These are phyloP conservation scores for Watsonalla binaria DNA, from an alignment of 2,888 invertebrate species.

Conservation along the genomic window DNA sequence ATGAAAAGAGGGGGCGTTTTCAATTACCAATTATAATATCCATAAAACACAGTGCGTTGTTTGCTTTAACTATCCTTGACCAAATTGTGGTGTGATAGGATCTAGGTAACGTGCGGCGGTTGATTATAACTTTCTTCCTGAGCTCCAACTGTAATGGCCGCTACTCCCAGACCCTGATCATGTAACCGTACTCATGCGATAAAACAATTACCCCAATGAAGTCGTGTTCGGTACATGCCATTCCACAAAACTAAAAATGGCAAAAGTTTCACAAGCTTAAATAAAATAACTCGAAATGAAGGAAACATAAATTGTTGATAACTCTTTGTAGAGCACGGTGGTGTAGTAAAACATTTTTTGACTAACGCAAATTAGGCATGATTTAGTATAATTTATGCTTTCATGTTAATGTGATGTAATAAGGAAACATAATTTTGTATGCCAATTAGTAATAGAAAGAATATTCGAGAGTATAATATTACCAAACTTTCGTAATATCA, in stretches of 20 bases:
- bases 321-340: neutral
- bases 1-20: conserved; percentile 29
- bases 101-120: conserved; percentile 60
- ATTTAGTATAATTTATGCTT: neutral
- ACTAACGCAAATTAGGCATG: conserved; percentile 3
- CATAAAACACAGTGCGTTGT: conserved; percentile 46
- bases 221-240: conserved; percentile 51
- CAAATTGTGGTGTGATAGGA: conserved; percentile 66
- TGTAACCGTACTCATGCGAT: conserved; percentile 69
- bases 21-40: conserved; percentile 42
- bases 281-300: conserved; percentile 1
- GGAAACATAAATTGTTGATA: conserved; percentile 2
- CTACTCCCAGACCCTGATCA: conserved; percentile 36
- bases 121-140: conserved; percentile 65
- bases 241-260: conserved; percentile 41
- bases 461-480: too few relatives aligned
- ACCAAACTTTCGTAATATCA: too few relatives aligned
- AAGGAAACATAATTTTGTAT: neutral
- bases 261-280: conserved; percentile 26
- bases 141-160: conserved; percentile 45
- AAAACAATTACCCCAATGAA: conserved; percentile 75
- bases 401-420: neutral
- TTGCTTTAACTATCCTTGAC: conserved; percentile 67
- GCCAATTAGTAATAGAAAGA: neutral
- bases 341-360: neutral